phyloP scores from a whole-genome alignment of 92 coral and sea anemone genomes.

The Paragorgia papillata region DNA sequence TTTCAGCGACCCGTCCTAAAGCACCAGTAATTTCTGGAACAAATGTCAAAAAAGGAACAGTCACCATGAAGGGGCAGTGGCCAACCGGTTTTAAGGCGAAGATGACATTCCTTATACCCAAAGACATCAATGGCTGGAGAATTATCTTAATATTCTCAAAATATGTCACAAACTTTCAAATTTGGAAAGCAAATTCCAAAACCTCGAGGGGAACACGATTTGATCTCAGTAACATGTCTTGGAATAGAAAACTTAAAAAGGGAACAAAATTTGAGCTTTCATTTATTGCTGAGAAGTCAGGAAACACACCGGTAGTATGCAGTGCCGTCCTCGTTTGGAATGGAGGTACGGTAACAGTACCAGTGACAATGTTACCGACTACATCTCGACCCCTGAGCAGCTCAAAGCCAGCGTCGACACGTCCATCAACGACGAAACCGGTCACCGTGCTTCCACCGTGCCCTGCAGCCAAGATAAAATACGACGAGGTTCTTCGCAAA shows the following conservation, averaged over 20 bases:
- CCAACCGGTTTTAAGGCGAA: constrained; percentile 39
- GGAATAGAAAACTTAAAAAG: constrained; percentile 44
- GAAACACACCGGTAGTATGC: constrained; percentile 2
- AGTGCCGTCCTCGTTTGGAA: background rate
- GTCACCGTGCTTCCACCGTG: constrained; percentile 18
- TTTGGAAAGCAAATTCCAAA: constrained; percentile 40
- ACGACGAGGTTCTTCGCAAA: constrained; percentile 68
- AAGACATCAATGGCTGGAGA: constrained; percentile 58
- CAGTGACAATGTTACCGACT: constrained; percentile 19
- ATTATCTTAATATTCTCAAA: constrained; percentile 51
- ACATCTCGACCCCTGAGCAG: background rate
- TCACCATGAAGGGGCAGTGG: background rate
- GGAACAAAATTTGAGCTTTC: background rate
- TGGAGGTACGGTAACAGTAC: constrained; percentile 32
- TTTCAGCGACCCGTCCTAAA: background rate
- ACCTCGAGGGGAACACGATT: constrained; percentile 36
- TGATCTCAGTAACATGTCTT: constrained; percentile 34
- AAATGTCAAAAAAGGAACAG: background rate
- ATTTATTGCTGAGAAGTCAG: background rate
- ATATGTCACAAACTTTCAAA: constrained; percentile 28
- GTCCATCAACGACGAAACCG: constrained; percentile 23
- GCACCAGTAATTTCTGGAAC: background rate
- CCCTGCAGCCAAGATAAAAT: constrained; percentile 52
- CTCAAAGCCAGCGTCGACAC: too few relatives aligned
- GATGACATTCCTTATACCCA: constrained; percentile 37